These are phyloP conservation scores for Coptotermes formosanus DNA, from an alignment of 1,140 invertebrate genomes.

Conservation along the genomic window DNA sequence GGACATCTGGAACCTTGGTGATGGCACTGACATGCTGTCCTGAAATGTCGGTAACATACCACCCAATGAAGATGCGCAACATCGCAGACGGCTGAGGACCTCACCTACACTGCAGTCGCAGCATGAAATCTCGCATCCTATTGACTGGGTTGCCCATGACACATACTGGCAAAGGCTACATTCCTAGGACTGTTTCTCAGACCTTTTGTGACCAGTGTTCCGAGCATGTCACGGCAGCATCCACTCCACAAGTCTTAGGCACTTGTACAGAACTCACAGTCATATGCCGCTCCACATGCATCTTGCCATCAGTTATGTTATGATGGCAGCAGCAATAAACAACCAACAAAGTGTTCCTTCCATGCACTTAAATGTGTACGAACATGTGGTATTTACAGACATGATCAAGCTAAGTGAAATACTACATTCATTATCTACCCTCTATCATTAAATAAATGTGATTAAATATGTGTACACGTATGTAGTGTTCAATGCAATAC, in stretches of 20 bases:
- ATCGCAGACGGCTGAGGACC: no score
- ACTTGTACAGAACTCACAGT: background rate
- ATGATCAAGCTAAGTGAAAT: background rate
- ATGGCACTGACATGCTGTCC: no score
- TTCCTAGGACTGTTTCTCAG: background rate
- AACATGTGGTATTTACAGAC: background rate
- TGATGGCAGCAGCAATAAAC: background rate
- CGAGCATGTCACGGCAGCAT: background rate
- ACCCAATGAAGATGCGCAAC: no score
- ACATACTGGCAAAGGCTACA: no score
- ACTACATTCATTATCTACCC: background rate
- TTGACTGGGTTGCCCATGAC: no score
- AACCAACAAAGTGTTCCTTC: background rate
- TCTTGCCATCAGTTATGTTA: background rate
- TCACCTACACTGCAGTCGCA: no score
- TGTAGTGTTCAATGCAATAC: background rate
- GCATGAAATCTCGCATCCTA: no score
- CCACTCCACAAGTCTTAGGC: background rate
- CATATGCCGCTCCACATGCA: background rate
- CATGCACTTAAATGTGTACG: background rate
- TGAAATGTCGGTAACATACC: no score
- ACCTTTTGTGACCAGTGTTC: background rate
- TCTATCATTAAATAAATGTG: background rate
- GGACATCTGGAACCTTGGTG: no score
- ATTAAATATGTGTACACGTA: background rate